Percentiles rank a stretch among this genome's conserved stretches.
Conservation (phyloP, 1,140 invertebrate genomes). For the Drosophila takahashii region DNA sequence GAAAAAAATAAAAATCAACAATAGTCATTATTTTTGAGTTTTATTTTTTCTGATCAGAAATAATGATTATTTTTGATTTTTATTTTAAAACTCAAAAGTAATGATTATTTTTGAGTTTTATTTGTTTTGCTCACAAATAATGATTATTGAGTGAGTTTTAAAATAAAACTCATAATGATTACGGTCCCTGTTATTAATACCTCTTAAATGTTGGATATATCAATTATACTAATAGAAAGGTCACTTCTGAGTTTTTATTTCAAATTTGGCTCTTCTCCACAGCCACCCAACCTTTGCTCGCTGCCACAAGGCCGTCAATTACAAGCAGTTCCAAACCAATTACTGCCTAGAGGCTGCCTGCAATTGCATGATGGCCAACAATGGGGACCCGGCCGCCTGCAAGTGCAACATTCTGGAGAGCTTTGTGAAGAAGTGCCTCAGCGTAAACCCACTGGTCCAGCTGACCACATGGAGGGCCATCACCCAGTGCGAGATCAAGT, state of each 20-base stretch:
- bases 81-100: no score
- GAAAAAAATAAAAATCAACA: no score
- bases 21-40: no score
- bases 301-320: slow-evolving; percentile 87
- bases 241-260: neutral
- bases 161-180: no score
- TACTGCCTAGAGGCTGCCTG: slow-evolving; percentile 90
- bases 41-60: no score
- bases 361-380: slow-evolving; percentile 86
- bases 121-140: no score
- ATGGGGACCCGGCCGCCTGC: slow-evolving; percentile 86
- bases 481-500: slow-evolving; percentile 87
- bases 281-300: slow-evolving; percentile 87
- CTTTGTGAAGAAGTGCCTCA: slow-evolving; percentile 90
- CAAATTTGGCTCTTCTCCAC: neutral
- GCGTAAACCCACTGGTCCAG: slow-evolving; percentile 87
- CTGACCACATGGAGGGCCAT: slow-evolving; percentile 89
- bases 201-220: no score
- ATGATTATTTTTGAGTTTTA: no score
- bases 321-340: slow-evolving; percentile 89
- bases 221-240: no score
- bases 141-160: no score
- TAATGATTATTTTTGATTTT: no score
- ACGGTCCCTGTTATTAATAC: no score
- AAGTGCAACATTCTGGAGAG: slow-evolving; percentile 89